A percentile compares a stretch with the other conserved stretches of the same genome.
Evolutionary conservation across 2,888 invertebrate genomes (phyloP).

Genomic region (Zootermopsis nevadensis): DNA sequence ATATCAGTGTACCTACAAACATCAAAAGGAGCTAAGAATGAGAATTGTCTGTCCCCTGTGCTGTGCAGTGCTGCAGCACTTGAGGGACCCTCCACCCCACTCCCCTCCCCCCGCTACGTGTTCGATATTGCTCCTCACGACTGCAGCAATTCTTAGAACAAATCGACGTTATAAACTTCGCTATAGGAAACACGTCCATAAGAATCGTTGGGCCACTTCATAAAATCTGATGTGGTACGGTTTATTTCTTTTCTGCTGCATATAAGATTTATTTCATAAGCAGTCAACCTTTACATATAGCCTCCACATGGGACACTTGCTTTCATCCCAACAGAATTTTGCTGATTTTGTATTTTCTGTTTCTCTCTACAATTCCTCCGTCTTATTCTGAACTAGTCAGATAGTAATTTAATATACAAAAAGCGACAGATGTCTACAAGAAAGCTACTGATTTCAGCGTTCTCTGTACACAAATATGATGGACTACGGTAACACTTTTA

Average conservation of each 20-base stretch:
- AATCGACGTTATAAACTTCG: conserved; percentile 23
- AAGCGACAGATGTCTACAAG: neutral
- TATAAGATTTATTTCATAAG: conserved; percentile 14
- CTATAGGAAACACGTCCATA: conserved; percentile 24
- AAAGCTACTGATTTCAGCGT: neutral
- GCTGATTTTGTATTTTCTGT: neutral
- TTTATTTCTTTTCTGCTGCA: conserved; percentile 30
- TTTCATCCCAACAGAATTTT: neutral
- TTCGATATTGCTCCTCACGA: conserved; percentile 18
- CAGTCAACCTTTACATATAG: conserved; percentile 17
- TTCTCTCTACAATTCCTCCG: neutral
- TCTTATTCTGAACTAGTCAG: neutral
- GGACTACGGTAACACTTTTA: no score
- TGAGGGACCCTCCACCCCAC: neutral
- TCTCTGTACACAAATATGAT: neutral
- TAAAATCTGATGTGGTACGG: conserved; percentile 14
- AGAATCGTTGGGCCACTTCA: conserved; percentile 8
- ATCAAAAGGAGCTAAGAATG: no score
- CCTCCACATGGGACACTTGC: neutral
- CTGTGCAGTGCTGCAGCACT: neutral
- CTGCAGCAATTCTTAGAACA: conserved; percentile 26
- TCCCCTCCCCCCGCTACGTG: neutral
- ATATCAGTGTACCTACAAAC: no score
- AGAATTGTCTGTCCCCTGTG: no score
- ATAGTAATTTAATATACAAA: neutral